These are phyloP conservation scores for Amphipyra berbera DNA, from an alignment of 2,888 invertebrate genomes.

Conservation along the genomic window DNA sequence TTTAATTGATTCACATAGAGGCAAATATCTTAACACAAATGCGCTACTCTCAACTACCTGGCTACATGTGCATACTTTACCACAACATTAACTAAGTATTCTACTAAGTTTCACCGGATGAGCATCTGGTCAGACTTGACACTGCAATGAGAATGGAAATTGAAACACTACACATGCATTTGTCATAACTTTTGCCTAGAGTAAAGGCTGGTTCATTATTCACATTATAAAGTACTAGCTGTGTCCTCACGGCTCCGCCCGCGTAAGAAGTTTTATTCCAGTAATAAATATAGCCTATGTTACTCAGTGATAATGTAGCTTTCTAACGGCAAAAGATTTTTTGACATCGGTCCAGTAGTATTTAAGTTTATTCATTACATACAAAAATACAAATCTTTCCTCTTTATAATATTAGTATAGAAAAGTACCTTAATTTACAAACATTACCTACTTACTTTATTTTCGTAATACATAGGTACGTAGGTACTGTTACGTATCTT, in stretches of 20 bases:
- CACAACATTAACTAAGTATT: conserved; percentile 27
- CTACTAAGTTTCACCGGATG: conserved; percentile 54
- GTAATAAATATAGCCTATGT: no score
- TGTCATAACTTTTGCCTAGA: conserved; percentile 22
- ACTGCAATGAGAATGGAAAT: conserved; percentile 19
- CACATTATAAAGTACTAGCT: no score
- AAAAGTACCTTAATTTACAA: neutral
- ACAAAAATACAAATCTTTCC: no score
- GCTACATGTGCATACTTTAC: conserved; percentile 20
- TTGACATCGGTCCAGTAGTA: no score
- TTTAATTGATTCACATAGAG: conserved; percentile 23
- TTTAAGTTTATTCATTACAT: no score
- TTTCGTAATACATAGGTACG: neutral
- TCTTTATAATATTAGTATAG: no score
- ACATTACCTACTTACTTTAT: neutral
- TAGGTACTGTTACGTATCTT: neutral
- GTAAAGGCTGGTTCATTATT: neutral
- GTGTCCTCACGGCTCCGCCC: no score
- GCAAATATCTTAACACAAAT: conserved; percentile 32
- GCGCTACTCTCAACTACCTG: conserved; percentile 9
- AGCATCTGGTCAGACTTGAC: conserved; percentile 36
- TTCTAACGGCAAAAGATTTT: no score
- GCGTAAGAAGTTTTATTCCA: no score
- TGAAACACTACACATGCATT: conserved; percentile 31
- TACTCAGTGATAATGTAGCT: no score